Evolutionary conservation across 2,888 invertebrate genomes (phyloP), one percentile per base, ranked within the genome.

Genomic region (Tryphoninae sp.): DNA sequence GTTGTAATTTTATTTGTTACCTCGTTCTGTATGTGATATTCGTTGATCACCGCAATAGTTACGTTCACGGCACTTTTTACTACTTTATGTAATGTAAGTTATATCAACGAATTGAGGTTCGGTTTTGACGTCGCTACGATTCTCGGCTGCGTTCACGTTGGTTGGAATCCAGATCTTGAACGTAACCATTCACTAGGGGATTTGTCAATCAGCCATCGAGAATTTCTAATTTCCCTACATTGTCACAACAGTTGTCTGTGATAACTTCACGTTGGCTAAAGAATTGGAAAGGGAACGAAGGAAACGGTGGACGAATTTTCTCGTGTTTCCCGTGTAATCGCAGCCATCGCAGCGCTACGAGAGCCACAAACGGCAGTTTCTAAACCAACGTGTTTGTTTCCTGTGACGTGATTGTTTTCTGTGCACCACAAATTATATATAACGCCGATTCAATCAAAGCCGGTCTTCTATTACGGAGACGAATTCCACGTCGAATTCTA

Each of bases 351-450:
- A 82, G 78, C 81, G 78, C 82, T 67, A 45, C 72, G 76, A 72
- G 72, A 64, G 67, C 59, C 58, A 42, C 65, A 58, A 49, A 82
- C 82, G 82, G 76, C 76, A 58, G 82, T 82, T 79, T 82, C 55
- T 68, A 76, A 76, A 83, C 45, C 78, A 77, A 68, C 78, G 71
- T 71, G 80, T 69, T 74, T 75, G 62, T 79, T 79, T 81, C 71
- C 51, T 77, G 73, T 68, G 74, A 64, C 62, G 75, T 64, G 79
- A 78, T 83, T 81, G 76, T 81, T 78, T 81, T 71, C 22, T 73
- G 78, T 76, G 61, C 53, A 51, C 62, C 69, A 51, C 59, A 74
- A 72, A 74, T 53, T 67, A 81, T 59, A 72, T 40, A 69, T 67
- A 77, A 53, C 69, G 55, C 23, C 62, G 45, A 64, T 61, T 71